These are phyloP conservation scores for Porites lutea DNA, from an alignment of 64 coral and sea anemone genomes.

Conservation along the genomic window DNA sequence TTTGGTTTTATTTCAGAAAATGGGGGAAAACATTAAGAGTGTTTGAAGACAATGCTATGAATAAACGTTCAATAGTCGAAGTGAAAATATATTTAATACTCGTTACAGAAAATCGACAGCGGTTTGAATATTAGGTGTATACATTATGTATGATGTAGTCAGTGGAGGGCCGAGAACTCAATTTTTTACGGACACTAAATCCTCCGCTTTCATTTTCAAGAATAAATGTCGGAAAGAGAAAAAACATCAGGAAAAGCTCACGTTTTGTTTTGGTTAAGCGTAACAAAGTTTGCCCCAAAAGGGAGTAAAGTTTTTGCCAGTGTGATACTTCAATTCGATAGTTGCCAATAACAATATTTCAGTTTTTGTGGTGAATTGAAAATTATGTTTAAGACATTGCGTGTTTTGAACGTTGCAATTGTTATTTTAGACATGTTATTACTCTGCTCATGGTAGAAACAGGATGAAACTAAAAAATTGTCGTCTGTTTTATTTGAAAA, in stretches of 20 bases:
- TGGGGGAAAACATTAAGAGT: too few species aligned
- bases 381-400: not conserved
- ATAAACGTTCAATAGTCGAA: too few species aligned
- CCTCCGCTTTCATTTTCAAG: not conserved
- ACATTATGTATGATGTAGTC: too few species aligned
- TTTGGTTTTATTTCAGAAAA: too few species aligned
- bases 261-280: too few species aligned
- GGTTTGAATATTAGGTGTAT: not conserved
- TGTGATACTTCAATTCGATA: not conserved
- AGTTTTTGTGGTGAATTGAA: not conserved
- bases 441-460: not conserved
- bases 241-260: not conserved
- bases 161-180: not conserved
- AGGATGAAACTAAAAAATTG: slow-evolving; percentile 34
- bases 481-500: slow-evolving; percentile 3
- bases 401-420: not conserved
- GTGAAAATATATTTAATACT: too few species aligned
- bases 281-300: not conserved
- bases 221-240: not conserved
- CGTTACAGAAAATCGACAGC: too few species aligned
- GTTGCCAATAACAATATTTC: not conserved
- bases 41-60: too few species aligned
- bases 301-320: not conserved
- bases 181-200: not conserved
- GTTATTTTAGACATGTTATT: not conserved